Conservation (phyloP, 2,797 vertebrate genomes). For the Gymnocypris eckloni region DNA sequence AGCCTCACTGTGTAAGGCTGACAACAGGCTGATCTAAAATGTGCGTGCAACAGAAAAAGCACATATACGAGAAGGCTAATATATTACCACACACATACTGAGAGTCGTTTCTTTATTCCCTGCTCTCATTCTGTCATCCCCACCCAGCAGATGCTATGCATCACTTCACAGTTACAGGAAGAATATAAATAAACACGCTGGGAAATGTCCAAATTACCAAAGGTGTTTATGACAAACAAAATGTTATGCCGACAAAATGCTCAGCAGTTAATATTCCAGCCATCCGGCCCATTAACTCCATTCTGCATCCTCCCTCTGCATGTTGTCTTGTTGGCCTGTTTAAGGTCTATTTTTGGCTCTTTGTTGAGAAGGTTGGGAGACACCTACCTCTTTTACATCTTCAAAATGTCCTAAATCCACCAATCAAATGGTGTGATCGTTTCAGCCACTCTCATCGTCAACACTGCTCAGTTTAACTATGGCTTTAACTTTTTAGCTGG, state of each 20-base stretch:
- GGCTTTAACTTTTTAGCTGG: conserved; percentile 36
- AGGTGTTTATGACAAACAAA: conserved; percentile 32
- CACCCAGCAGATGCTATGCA: conserved; percentile 33
- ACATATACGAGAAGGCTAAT: neutral
- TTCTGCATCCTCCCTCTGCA: neutral
- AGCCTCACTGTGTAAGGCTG: neutral
- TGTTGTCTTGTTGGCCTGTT: conserved; percentile 4
- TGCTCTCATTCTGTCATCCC: conserved; percentile 52
- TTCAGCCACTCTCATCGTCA: conserved; percentile 22
- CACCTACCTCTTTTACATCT: conserved; percentile 11
- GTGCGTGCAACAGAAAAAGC: neutral
- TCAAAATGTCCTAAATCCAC: neutral
- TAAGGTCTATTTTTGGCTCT: conserved; percentile 20
- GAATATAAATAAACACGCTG: conserved; percentile 27
- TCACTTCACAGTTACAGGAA: conserved; percentile 29
- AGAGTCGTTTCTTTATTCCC: conserved; percentile 23
- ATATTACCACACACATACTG: conserved; percentile 1
- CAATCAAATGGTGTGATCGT: conserved; percentile 45
- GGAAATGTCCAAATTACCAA: conserved; percentile 14
- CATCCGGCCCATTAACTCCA: conserved; percentile 21
- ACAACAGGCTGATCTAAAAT: neutral
- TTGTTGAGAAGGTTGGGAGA: conserved; percentile 1
- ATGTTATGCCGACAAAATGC: neutral
- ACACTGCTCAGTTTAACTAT: neutral
- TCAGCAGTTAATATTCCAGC: neutral